phyloP scores from a whole-genome alignment of 2,797 vertebrate genomes.

The Rallus crepitans region DNA sequence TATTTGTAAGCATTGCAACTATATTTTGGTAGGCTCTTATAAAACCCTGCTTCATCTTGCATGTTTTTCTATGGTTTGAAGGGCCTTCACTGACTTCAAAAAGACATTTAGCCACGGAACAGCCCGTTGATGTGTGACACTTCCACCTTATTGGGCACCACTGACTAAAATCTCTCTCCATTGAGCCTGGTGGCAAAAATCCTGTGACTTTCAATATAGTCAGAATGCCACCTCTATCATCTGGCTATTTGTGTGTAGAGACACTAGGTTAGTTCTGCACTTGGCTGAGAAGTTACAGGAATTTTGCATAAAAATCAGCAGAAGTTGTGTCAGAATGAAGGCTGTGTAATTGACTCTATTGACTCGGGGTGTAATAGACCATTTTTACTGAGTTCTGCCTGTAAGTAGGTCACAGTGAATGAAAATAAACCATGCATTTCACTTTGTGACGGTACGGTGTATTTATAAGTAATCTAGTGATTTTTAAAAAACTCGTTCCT shows the following conservation, averaged over 20 bases:
- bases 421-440: constrained; percentile 49
- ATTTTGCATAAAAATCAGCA: constrained; percentile 26
- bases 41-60: neutral
- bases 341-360: constrained; percentile 40
- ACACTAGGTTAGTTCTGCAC: neutral
- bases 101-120: neutral
- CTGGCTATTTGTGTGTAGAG: constrained; percentile 8
- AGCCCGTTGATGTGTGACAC: neutral
- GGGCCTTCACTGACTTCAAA: neutral
- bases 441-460: neutral
- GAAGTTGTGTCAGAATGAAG: constrained; percentile 32
- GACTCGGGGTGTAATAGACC: constrained; percentile 42
- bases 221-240: neutral
- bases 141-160: neutral
- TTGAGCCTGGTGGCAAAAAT: neutral
- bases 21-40: neutral
- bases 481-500: neutral
- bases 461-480: constrained; percentile 16
- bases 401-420: constrained; percentile 68
- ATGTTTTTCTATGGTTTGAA: neutral
- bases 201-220: neutral
- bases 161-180: neutral
- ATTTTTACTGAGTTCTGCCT: constrained; percentile 34
- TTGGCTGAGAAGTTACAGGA: constrained; percentile 11
- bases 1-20: neutral